Evolutionary conservation across 2,113 vertebrate species (phyloP).

Genomic region (Riparia riparia): DNA sequence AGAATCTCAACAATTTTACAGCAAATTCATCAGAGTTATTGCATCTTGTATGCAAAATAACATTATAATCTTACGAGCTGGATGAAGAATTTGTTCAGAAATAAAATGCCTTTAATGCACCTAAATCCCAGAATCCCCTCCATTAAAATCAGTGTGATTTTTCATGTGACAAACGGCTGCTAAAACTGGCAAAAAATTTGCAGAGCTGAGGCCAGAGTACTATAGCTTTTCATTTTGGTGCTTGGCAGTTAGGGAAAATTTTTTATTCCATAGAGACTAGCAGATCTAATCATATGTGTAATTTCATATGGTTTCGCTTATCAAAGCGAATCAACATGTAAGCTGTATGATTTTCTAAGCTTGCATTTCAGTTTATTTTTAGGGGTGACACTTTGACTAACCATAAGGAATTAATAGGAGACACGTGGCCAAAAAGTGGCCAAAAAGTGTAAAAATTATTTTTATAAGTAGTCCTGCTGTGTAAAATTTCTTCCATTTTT

Average conservation of each 20-base stretch:
- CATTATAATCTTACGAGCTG: background rate
- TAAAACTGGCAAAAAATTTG: background rate
- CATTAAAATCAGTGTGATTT: background rate
- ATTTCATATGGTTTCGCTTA: background rate
- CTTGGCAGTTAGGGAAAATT: background rate
- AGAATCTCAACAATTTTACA: background rate
- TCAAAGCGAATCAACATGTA: background rate
- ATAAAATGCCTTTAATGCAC: background rate
- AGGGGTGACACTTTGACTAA: background rate
- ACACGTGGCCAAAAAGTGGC: accelerated
- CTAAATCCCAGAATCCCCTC: background rate
- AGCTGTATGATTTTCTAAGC: background rate
- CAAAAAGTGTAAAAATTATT: background rate
- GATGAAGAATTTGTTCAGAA: background rate
- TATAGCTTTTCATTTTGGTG: background rate
- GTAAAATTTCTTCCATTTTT: background rate
- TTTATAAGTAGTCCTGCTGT: background rate
- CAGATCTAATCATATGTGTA: background rate
- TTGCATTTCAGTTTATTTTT: background rate
- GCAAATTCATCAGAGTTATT: background rate
- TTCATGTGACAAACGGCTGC: background rate
- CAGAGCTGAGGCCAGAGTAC: background rate
- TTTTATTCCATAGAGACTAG: background rate
- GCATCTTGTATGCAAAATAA: background rate
- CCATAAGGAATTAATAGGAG: background rate